Evolutionary conservation across 2,888 invertebrate genomes (phyloP).

Genomic region (Synergus laeviventris): DNA sequence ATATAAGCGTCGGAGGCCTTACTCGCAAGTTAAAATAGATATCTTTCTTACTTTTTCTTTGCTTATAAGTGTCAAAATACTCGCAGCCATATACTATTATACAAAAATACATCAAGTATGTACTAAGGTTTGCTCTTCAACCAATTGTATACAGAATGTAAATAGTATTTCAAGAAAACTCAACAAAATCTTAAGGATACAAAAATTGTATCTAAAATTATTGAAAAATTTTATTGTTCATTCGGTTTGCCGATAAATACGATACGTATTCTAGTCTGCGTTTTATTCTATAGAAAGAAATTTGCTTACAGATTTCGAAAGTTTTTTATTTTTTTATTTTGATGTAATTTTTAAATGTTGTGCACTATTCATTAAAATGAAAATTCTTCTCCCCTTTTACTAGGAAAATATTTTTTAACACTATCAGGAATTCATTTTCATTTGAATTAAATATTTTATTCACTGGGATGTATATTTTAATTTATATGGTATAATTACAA

Average conservation of each 20-base stretch:
- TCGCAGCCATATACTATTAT: slow-evolving; percentile 37
- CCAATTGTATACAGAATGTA: slow-evolving; percentile 16
- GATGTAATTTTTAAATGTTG: neutral
- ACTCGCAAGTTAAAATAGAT: slow-evolving; percentile 60
- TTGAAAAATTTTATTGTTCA: neutral
- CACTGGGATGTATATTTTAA: neutral
- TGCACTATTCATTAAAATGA: neutral
- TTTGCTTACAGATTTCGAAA: neutral
- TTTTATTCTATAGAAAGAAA: slow-evolving; percentile 16
- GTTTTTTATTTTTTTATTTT: neutral
- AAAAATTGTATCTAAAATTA: slow-evolving; percentile 12
- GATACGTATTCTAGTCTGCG: slow-evolving; percentile 29
- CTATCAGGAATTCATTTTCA: neutral
- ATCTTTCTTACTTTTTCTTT: neutral
- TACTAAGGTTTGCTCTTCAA: neutral
- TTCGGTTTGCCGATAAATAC: neutral
- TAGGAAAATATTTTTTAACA: neutral
- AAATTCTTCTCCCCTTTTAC: neutral
- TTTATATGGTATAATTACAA: neutral
- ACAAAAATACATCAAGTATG: neutral
- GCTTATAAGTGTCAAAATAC: slow-evolving; percentile 38
- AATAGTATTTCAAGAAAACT: slow-evolving; percentile 10
- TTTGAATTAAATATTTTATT: neutral
- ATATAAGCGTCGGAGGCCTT: slow-evolving; percentile 68
- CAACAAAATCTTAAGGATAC: neutral